Base-by-base conservation (phyloP, 2,888 invertebrate genomes). In the Agonopterix heracliana region DNA sequence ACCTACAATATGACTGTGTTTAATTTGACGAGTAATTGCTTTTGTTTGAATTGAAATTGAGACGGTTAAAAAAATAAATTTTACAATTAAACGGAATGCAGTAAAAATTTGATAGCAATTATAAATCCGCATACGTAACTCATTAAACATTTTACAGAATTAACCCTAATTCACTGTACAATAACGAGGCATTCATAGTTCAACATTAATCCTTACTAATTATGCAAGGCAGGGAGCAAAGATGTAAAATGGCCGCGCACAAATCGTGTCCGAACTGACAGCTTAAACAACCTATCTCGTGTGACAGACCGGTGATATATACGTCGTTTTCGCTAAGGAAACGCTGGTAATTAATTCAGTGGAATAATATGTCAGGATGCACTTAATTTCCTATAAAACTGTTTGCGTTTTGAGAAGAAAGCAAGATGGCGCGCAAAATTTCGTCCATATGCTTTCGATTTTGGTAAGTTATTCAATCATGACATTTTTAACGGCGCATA, bases 121-220 rank as follows among this genome's bases (percentile, higher is more conserved):
- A 46, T 51, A 44, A 48, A 48, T 48, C 47, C 41, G 12, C 10
- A 3, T 41, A 35, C 11, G 12, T 34, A 44, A 34, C 44, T 49
- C 46, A 44, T 52, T 48, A 46, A 51, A 45, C 43, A 48, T 48
- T 49, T 50, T 45, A 41, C 46, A 41, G 67, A 70, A 72, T 72
- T 68, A 74, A 73, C 71, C 69, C 68, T 76, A 78, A 78, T 76
- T 69, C 65, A 67, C 71, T 66, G 67, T 63, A 69, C 75, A 79
- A 78, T 74, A 80, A 75, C 77, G 73, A 78, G 72, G 81, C 84
- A 76, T 76, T 81, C 82, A 82, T 78, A 81, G 79, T 73, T 63
- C 61, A 72, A 68, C 82, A 85, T 86, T 87, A 87, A 87, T 86
- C 80, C 80, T 75, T 69, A 78, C 84, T 87, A 87, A 87, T 88